A percentile compares a stretch with the other conserved stretches of the same genome.
Evolutionary conservation across 2,113 vertebrate genomes (phyloP).

Genomic region (Pituophis catenifer): DNA sequence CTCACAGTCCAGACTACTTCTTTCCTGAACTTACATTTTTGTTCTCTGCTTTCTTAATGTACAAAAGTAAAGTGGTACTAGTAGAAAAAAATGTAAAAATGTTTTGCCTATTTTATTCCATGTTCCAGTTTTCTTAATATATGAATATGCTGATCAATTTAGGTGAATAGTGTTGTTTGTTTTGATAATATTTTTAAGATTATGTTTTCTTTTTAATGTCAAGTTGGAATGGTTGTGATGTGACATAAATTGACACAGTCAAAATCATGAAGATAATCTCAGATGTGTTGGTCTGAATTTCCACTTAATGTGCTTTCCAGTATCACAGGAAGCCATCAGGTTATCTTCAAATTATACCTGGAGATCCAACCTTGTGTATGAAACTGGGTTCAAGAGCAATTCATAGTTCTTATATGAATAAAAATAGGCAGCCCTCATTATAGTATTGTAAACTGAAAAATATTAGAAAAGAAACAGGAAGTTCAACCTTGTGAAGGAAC

Average conservation of each 20-base stretch:
- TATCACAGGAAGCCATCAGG: neutral
- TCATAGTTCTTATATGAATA: neutral
- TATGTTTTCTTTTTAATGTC: conserved; percentile 28
- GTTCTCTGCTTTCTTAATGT: conserved; percentile 47
- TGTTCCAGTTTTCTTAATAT: conserved; percentile 45
- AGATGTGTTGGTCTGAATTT: neutral
- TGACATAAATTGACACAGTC: conserved; percentile 77
- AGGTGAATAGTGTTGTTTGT: conserved; percentile 12
- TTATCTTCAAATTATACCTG: neutral
- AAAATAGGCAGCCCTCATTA: neutral
- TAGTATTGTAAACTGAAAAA: neutral
- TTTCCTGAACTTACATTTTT: conserved; percentile 43
- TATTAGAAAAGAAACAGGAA: neutral
- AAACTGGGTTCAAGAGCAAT: neutral
- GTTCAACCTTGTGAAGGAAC: neutral
- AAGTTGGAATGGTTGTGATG: conserved; percentile 47
- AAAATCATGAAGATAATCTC: conserved; percentile 40
- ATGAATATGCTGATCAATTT: conserved; percentile 40
- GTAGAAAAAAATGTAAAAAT: conserved; percentile 43
- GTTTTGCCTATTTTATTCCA: conserved; percentile 19
- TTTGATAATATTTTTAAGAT: conserved; percentile 36
- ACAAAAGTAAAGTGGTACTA: conserved; percentile 42
- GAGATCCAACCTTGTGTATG: neutral
- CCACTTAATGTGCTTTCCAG: neutral
- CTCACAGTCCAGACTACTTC: conserved; percentile 75